phyloP scores from a whole-genome alignment of 2,888 invertebrate species.

The Octodonta nipae region DNA sequence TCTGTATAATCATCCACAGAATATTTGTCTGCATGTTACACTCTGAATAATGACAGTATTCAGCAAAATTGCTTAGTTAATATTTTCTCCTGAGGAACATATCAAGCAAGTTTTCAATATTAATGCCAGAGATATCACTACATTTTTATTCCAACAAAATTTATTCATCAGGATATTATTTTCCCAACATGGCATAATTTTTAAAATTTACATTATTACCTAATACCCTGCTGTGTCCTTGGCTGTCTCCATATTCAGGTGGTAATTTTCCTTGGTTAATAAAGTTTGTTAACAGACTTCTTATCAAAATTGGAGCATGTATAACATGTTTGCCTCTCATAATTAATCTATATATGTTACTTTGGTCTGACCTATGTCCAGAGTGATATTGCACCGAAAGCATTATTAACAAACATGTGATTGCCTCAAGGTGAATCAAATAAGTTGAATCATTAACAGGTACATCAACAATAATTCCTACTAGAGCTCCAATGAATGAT shows the following conservation, averaged over 20 bases:
- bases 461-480: slow-evolving; percentile 69
- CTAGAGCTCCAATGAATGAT: slow-evolving; percentile 59
- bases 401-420: slow-evolving; percentile 75
- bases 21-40: too few species aligned
- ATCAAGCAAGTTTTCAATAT: too few species aligned
- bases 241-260: slow-evolving; percentile 49
- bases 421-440: slow-evolving; percentile 72
- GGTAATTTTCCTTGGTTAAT: slow-evolving; percentile 55
- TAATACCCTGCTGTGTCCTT: slow-evolving; percentile 58
- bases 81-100: too few species aligned
- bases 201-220: too few species aligned
- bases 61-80: too few species aligned
- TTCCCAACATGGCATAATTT: too few species aligned
- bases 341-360: slow-evolving; percentile 54
- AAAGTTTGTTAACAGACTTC: slow-evolving; percentile 65
- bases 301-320: slow-evolving; percentile 65
- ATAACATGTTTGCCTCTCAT: slow-evolving; percentile 59
- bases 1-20: too few species aligned
- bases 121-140: background rate
- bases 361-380: slow-evolving; percentile 48
- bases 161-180: too few species aligned
- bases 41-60: too few species aligned
- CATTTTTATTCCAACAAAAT: background rate
- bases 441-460: slow-evolving; percentile 76
- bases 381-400: slow-evolving; percentile 77